These are phyloP conservation scores for Loripinus fragilis DNA, from an alignment of 2,888 invertebrate species.

Conservation along the genomic window DNA sequence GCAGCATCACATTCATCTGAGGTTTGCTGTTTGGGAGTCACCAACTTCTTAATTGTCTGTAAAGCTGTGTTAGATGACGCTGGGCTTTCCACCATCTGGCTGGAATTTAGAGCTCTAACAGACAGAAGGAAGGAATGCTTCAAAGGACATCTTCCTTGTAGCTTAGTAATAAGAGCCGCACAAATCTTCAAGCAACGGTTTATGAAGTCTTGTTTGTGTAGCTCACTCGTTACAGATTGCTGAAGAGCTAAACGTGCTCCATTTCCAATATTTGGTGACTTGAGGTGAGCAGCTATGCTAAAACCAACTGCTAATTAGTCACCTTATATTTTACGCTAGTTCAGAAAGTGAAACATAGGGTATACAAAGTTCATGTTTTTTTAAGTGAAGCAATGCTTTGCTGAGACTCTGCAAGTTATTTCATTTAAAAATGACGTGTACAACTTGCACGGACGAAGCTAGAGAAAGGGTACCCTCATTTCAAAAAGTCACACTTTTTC, in stretches of 20 bases:
- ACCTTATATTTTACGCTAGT: too few relatives aligned
- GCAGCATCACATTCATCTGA: constrained; percentile 16
- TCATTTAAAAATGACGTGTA: too few relatives aligned
- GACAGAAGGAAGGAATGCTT: constrained; percentile 9
- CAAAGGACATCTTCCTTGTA: constrained; percentile 10
- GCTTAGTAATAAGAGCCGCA: constrained; percentile 4
- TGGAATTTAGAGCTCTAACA: constrained; percentile 1
- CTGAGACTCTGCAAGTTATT: too few relatives aligned
- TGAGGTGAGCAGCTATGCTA: not conserved
- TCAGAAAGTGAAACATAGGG: too few relatives aligned
- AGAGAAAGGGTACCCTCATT: too few relatives aligned
- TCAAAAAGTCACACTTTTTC: too few relatives aligned
- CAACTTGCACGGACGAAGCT: too few relatives aligned
- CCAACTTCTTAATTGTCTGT: not conserved
- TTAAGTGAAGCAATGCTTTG: too few relatives aligned
- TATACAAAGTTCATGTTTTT: too few relatives aligned
- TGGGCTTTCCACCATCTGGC: not conserved
- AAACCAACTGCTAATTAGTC: too few relatives aligned
- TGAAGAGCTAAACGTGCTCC: constrained; percentile 9
- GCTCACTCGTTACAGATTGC: constrained; percentile 7
- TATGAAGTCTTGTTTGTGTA: not conserved
- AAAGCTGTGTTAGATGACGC: not conserved
- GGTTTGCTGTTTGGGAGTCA: constrained; percentile 5
- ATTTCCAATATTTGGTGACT: constrained; percentile 14
- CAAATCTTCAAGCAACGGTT: not conserved